phyloP scores from a whole-genome alignment of 2,888 invertebrate genomes.

The Julus scanicus region DNA sequence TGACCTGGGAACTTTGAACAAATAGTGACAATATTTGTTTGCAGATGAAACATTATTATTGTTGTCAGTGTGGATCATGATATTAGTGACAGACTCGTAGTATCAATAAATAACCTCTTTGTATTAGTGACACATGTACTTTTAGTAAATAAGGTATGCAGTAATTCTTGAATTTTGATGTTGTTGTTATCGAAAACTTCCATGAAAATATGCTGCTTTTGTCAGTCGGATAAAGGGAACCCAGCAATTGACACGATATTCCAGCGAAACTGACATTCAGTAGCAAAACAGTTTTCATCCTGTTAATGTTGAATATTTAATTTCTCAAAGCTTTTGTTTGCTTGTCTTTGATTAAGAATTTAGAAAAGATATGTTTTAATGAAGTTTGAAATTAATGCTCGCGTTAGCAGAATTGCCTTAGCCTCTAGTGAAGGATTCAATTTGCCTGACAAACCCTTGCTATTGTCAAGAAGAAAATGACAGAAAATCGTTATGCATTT shows the following conservation, averaged over 20 bases:
- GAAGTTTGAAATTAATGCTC: not conserved
- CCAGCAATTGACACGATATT: not conserved
- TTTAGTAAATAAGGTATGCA: too few species aligned
- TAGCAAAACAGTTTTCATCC: not conserved
- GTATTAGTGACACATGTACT: too few species aligned
- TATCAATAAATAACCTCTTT: too few species aligned
- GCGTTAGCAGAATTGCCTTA: not conserved
- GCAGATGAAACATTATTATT: too few species aligned
- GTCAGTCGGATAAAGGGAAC: not conserved
- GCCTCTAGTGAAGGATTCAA: not conserved
- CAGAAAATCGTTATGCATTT: slow-evolving; percentile 36
- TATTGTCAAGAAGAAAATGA: not conserved
- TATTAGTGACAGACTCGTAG: too few species aligned
- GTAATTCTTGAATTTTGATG: too few species aligned
- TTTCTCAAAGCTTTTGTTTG: not conserved
- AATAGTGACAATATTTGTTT: too few species aligned
- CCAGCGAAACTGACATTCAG: not conserved
- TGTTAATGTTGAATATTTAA: not conserved
- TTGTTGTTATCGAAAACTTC: too few species aligned
- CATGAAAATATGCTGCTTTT: too few species aligned
- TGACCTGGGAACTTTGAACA: too few species aligned
- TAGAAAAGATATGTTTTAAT: not conserved
- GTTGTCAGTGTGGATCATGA: too few species aligned
- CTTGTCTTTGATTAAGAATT: not conserved
- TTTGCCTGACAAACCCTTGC: not conserved